These are phyloP conservation scores for Varanus komodoensis DNA, from an alignment of 2,113 vertebrate genomes.

Conservation along the genomic window DNA sequence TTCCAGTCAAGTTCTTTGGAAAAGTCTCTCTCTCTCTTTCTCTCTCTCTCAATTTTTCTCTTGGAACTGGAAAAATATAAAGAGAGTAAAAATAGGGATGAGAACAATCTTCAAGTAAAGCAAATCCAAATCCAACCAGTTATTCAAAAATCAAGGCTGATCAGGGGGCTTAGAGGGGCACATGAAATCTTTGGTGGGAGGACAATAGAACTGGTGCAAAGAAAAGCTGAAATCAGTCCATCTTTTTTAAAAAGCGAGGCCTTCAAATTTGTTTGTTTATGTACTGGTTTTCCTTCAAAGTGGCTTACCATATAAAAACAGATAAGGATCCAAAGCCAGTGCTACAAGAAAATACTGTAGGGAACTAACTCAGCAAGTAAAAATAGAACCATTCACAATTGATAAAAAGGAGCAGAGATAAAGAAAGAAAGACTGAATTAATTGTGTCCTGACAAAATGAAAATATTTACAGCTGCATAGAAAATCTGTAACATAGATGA, in stretches of 20 bases:
- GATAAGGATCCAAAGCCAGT: background rate
- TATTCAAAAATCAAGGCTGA: conserved; percentile 23
- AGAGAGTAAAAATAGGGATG: conserved; percentile 73
- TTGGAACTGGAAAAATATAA: conserved; percentile 67
- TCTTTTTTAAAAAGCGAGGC: background rate
- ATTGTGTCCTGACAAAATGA: too few relatives aligned
- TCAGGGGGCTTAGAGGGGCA: background rate
- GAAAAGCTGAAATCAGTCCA: background rate
- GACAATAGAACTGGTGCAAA: background rate
- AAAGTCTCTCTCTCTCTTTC: conserved; percentile 46
- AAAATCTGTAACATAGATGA: too few relatives aligned
- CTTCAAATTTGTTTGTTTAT: background rate
- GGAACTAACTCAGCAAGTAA: background rate
- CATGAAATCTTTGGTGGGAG: background rate
- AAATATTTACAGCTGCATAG: background rate
- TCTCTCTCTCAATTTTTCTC: conserved; percentile 1
- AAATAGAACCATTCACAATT: background rate
- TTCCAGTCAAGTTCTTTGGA: conserved; percentile 70
- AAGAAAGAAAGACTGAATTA: background rate
- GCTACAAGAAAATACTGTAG: background rate
- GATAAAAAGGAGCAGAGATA: background rate
- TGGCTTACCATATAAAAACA: background rate
- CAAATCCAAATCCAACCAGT: conserved; percentile 6
- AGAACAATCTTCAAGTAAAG: conserved; percentile 40
- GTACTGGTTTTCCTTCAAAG: background rate